A percentile compares a stretch with the other conserved stretches of the same genome.
Conservation (phyloP, 2,113 vertebrate species). For the Pterophyllum scalare region DNA sequence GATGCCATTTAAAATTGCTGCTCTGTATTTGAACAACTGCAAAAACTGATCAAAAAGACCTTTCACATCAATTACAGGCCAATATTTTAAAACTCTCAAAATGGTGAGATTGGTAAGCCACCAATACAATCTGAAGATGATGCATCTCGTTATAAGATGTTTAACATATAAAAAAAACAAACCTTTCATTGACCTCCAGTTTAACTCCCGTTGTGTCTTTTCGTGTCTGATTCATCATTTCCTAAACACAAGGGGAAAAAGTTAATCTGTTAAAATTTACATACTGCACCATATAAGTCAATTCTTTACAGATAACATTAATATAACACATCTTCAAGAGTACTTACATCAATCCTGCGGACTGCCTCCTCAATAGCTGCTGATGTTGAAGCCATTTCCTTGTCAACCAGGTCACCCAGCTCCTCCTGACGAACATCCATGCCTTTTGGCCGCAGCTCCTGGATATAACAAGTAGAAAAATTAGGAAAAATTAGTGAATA, state of each 20-base stretch:
- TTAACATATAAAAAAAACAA: slow-evolving; percentile 43
- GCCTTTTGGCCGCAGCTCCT: slow-evolving; percentile 94
- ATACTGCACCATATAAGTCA: neutral
- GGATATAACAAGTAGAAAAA: neutral
- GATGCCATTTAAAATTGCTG: no score
- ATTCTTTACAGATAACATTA: neutral
- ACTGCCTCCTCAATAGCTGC: slow-evolving; percentile 94
- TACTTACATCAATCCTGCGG: slow-evolving; percentile 90
- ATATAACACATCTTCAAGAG: neutral
- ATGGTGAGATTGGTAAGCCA: no score
- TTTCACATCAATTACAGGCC: neutral
- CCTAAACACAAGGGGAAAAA: slow-evolving; percentile 76
- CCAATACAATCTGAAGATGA: neutral
- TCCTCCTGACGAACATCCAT: slow-evolving; percentile 93
- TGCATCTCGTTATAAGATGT: neutral
- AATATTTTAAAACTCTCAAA: neutral
- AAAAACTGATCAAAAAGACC: no score
- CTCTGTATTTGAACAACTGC: no score
- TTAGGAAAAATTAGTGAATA: neutral
- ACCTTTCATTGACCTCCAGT: slow-evolving; percentile 97
- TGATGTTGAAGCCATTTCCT: slow-evolving; percentile 95
- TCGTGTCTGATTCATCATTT: slow-evolving; percentile 97
- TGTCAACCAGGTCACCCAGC: slow-evolving; percentile 95
- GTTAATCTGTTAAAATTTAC: neutral
- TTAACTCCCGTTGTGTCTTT: slow-evolving; percentile 90